These are phyloP conservation scores for Helicolenus hilgendorfi DNA, from an alignment of 2,797 vertebrate genomes.

Conservation along the genomic window DNA sequence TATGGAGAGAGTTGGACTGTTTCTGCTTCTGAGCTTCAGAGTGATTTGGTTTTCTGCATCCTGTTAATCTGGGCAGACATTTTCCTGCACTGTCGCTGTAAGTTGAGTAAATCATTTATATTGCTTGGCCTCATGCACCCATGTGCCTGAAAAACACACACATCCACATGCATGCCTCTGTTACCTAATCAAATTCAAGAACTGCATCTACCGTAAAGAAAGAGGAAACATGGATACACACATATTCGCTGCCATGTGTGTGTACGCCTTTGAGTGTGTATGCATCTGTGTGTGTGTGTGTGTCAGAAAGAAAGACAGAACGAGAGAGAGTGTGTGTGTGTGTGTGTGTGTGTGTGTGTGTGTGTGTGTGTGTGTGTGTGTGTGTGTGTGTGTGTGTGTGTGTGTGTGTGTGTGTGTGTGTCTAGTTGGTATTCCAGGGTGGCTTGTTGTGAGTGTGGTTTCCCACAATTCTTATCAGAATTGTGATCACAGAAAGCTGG, in stretches of 20 bases:
- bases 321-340: not conserved
- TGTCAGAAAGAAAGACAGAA: not conserved
- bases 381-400: not conserved
- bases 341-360: slow-evolving; percentile 8
- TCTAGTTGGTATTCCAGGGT: slow-evolving; percentile 75
- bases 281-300: not conserved
- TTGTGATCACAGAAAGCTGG: slow-evolving; percentile 82
- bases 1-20: not conserved
- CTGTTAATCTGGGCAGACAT: slow-evolving; percentile 32
- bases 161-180: not conserved
- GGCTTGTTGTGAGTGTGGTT: slow-evolving; percentile 81
- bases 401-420: slow-evolving; percentile 11
- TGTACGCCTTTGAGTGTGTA: not conserved
- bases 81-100: slow-evolving; percentile 48
- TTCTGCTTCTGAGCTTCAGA: not conserved
- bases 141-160: slow-evolving; percentile 13
- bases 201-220: not conserved
- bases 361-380: slow-evolving; percentile 1
- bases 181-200: slow-evolving; percentile 54
- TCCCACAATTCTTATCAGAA: slow-evolving; percentile 85
- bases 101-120: slow-evolving; percentile 53
- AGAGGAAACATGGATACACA: slow-evolving; percentile 27
- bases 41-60: slow-evolving; percentile 24
- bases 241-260: slow-evolving; percentile 2
- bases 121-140: slow-evolving; percentile 9